These are phyloP conservation scores for Leptopilina boulardi DNA, from an alignment of 1,140 invertebrate genomes.

Conservation along the genomic window DNA sequence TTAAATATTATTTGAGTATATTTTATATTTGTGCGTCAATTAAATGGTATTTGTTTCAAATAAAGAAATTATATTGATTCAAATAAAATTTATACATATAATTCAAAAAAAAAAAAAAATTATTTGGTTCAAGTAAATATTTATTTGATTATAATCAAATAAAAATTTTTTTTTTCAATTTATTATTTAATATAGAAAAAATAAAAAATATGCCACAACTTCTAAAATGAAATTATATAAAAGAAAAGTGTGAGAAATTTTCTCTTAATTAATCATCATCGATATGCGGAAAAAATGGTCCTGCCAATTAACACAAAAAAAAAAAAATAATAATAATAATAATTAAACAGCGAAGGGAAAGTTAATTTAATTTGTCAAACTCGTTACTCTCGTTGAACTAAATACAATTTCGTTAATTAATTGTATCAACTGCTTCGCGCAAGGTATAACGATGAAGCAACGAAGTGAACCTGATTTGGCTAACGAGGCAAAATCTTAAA, in stretches of 20 bases:
- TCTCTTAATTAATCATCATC: constrained; percentile 67
- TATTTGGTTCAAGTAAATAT: too few relatives aligned
- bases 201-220: too few relatives aligned
- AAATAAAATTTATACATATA: too few relatives aligned
- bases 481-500: constrained; percentile 76
- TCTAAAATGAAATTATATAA: constrained; percentile 41
- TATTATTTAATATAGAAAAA: constrained; percentile 33
- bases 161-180: too few relatives aligned
- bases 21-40: too few relatives aligned
- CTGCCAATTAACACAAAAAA: constrained; percentile 49
- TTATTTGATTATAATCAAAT: too few relatives aligned
- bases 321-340: too few relatives aligned
- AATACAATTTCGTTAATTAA: constrained; percentile 69
- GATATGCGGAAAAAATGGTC: constrained; percentile 73
- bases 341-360: constrained; percentile 48
- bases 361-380: constrained; percentile 66
- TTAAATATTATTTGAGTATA: too few relatives aligned
- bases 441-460: constrained; percentile 56
- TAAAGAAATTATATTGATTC: too few relatives aligned
- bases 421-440: constrained; percentile 70
- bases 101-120: too few relatives aligned
- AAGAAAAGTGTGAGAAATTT: background rate
- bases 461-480: constrained; percentile 69
- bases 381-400: constrained; percentile 51
- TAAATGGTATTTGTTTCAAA: too few relatives aligned